Percentiles rank a stretch among this genome's conserved stretches.
phyloP scores from a whole-genome alignment of 2,113 vertebrate species.

The Falcunculus frontatus region DNA sequence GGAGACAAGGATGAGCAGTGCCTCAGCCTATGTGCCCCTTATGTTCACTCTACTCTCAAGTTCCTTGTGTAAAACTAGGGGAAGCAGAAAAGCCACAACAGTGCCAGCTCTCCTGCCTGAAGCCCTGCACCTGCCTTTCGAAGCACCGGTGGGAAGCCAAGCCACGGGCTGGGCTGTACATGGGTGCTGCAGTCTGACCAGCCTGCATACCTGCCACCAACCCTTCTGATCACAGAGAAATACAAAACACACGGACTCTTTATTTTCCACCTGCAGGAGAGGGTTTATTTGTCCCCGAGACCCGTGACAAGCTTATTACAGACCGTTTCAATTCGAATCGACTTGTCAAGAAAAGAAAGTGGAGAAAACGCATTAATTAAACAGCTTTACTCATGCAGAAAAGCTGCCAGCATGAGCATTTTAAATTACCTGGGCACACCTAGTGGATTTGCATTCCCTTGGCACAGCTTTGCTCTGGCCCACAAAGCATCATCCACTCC shows the following conservation, averaged over 20 bases:
- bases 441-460: constrained; percentile 90
- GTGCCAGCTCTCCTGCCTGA: background rate
- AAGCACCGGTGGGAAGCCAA: background rate
- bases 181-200: background rate
- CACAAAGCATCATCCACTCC: constrained; percentile 85
- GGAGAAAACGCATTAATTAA: constrained; percentile 83
- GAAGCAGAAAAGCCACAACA: background rate
- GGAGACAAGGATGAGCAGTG: background rate
- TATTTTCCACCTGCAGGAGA: constrained; percentile 54
- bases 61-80: background rate
- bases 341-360: constrained; percentile 77
- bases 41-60: background rate
- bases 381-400: constrained; percentile 87
- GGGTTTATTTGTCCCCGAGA: constrained; percentile 60
- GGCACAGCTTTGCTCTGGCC: constrained; percentile 84
- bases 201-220: background rate
- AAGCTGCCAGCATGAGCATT: constrained; percentile 88
- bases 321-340: constrained; percentile 70
- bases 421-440: constrained; percentile 93
- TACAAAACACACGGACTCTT: constrained; percentile 14
- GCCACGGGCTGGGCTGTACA: accelerated
- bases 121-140: background rate
- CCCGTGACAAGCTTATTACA: constrained; percentile 67
- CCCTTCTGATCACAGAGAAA: background rate
- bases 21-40: background rate